These are phyloP conservation scores for Pelvicachromis taeniatus DNA, from an alignment of 2,113 vertebrate genomes.

Conservation along the genomic window DNA sequence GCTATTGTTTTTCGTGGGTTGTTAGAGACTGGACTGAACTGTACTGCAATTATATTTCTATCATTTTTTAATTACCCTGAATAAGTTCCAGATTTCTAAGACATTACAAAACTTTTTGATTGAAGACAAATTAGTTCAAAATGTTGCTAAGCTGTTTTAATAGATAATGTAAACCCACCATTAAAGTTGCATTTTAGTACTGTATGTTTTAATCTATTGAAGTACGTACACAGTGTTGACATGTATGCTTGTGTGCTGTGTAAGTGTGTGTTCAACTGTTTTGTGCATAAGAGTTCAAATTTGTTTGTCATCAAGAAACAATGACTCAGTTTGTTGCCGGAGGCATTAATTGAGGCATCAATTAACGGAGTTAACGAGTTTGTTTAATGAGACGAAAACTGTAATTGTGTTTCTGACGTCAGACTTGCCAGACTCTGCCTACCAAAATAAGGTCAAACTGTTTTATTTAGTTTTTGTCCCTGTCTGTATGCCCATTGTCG, in stretches of 20 bases:
- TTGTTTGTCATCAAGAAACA: slow-evolving; percentile 33
- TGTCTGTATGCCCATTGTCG: neutral
- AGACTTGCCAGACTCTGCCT: slow-evolving; percentile 29
- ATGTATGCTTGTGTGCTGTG: neutral
- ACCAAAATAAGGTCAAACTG: slow-evolving; percentile 29
- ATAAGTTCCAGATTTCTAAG: neutral
- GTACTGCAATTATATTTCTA: slow-evolving; percentile 11
- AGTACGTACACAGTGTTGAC: neutral
- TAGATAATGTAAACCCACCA: neutral
- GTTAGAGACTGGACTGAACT: neutral
- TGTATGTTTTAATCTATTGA: neutral
- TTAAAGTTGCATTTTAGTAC: neutral
- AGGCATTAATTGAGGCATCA: slow-evolving; percentile 61
- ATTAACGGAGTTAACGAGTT: slow-evolving; percentile 68
- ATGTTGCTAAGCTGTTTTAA: neutral
- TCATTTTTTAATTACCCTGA: slow-evolving; percentile 35
- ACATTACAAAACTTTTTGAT: neutral
- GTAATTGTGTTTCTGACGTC: slow-evolving; percentile 47
- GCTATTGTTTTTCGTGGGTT: neutral
- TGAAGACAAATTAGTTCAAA: slow-evolving; percentile 11
- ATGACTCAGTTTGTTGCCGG: slow-evolving; percentile 49
- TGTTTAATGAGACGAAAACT: slow-evolving; percentile 70
- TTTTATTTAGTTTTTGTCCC: neutral
- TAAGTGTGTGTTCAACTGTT: neutral
- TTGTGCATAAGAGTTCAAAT: neutral